Conservation (phyloP, 2,797 vertebrate species). For the Enteromius mattozi region DNA sequence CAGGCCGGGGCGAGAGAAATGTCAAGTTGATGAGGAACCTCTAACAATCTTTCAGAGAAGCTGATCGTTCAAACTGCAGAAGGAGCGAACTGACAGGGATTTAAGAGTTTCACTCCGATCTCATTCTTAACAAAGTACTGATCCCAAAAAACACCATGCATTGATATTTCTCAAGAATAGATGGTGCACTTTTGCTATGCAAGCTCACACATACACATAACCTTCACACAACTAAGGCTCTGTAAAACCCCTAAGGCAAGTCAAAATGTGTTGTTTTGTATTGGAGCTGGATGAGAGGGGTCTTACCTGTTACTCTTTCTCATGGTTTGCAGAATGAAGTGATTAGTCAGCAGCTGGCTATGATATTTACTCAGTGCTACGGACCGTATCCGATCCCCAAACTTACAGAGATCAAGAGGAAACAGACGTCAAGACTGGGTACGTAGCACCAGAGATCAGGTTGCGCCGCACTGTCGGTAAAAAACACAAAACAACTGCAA, state of each 20-base stretch:
- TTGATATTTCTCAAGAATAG: slow-evolving; percentile 4
- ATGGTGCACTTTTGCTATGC: neutral
- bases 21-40: slow-evolving; percentile 50
- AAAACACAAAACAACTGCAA: neutral
- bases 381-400: slow-evolving; percentile 84
- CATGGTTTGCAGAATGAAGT: slow-evolving; percentile 78
- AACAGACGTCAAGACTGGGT: slow-evolving; percentile 79
- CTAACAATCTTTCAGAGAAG: slow-evolving; percentile 49
- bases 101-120: slow-evolving; percentile 41
- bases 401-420: slow-evolving; percentile 81
- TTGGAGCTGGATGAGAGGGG: neutral
- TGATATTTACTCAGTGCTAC: slow-evolving; percentile 84
- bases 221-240: neutral
- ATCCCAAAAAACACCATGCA: slow-evolving; percentile 18
- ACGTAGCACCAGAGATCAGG: slow-evolving; percentile 45
- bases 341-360: slow-evolving; percentile 82
- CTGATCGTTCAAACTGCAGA: slow-evolving; percentile 34
- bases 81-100: slow-evolving; percentile 41
- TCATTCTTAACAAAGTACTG: slow-evolving; percentile 26
- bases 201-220: neutral
- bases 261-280: neutral
- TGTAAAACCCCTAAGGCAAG: neutral
- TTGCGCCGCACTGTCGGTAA: neutral
- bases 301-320: slow-evolving; percentile 41
- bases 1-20: slow-evolving; percentile 42